Evolutionary conservation across 2,888 invertebrate genomes (phyloP).

Genomic region (Nasonia oneida): DNA sequence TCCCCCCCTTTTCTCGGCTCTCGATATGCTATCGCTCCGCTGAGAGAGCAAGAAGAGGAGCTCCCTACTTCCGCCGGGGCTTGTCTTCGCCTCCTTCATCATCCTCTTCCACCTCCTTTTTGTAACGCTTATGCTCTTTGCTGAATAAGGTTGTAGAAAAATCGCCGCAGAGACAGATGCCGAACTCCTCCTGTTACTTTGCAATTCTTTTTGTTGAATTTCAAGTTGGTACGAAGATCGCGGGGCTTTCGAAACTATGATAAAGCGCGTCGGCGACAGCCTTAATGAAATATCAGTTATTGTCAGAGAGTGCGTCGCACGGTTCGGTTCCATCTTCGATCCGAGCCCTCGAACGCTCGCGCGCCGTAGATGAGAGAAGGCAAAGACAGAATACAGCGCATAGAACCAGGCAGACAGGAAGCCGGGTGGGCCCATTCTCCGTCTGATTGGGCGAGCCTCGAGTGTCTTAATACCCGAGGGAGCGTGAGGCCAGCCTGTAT

Average conservation of each 20-base stretch:
- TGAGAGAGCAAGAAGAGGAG: slow-evolving; percentile 50
- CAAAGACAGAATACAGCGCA: background rate
- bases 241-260: slow-evolving; percentile 46
- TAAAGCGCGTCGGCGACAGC: slow-evolving; percentile 55
- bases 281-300: slow-evolving; percentile 64
- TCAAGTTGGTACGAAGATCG: background rate
- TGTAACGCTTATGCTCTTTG: slow-evolving; percentile 39
- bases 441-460: slow-evolving; percentile 62
- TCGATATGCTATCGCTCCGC: slow-evolving; percentile 65
- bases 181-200: background rate
- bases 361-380: background rate
- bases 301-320: slow-evolving; percentile 53
- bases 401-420: background rate
- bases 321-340: slow-evolving; percentile 53
- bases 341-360: slow-evolving; percentile 10
- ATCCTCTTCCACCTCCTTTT: slow-evolving; percentile 16
- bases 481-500: slow-evolving; percentile 70
- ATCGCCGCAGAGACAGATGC: slow-evolving; percentile 34
- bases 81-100: slow-evolving; percentile 56
- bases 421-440: slow-evolving; percentile 55
- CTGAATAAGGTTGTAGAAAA: slow-evolving; percentile 52
- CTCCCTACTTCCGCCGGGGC: slow-evolving; percentile 60
- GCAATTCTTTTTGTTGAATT: background rate
- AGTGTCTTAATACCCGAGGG: slow-evolving; percentile 63
- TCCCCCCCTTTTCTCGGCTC: slow-evolving; percentile 38